Percentiles rank a stretch among this genome's conserved stretches.
Evolutionary conservation across 2,113 vertebrate genomes (phyloP).

Genomic region (Acrocephalus kingi): DNA sequence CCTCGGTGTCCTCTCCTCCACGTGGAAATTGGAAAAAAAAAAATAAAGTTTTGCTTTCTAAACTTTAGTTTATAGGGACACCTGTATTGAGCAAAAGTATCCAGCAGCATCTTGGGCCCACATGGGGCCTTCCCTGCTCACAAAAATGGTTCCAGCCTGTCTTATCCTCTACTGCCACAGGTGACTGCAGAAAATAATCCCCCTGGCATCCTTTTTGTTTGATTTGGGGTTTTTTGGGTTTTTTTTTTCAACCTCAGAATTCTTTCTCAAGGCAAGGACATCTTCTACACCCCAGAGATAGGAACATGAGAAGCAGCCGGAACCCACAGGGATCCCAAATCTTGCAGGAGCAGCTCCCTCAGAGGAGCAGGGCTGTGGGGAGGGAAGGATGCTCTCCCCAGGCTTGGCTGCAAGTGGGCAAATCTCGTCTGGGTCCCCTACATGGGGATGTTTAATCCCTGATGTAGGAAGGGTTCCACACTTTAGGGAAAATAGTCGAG

Average conservation of each 20-base stretch:
- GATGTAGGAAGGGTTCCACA: background rate
- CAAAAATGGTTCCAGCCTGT: background rate
- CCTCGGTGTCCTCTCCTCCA: background rate
- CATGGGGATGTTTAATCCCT: background rate
- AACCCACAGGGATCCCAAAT: background rate
- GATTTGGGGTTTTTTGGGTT: too few species aligned
- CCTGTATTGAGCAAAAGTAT: background rate
- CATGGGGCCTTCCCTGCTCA: background rate
- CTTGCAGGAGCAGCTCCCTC: background rate
- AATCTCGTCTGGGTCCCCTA: background rate
- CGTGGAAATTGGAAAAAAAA: background rate
- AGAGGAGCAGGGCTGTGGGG: background rate
- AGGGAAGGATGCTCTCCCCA: background rate
- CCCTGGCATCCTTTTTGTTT: background rate
- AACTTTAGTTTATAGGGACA: background rate
- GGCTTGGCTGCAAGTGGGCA: background rate
- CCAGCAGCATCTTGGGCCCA: background rate
- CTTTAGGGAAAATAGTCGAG: background rate
- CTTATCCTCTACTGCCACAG: background rate
- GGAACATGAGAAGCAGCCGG: background rate
- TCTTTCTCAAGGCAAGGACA: background rate
- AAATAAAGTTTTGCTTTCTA: background rate
- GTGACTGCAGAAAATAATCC: background rate
- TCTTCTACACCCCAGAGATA: background rate
- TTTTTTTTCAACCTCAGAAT: background rate